Evolutionary conservation across 2,888 invertebrate species (phyloP), one percentile per base, ranked within the genome.

Genomic region (Xylophagus ater): DNA sequence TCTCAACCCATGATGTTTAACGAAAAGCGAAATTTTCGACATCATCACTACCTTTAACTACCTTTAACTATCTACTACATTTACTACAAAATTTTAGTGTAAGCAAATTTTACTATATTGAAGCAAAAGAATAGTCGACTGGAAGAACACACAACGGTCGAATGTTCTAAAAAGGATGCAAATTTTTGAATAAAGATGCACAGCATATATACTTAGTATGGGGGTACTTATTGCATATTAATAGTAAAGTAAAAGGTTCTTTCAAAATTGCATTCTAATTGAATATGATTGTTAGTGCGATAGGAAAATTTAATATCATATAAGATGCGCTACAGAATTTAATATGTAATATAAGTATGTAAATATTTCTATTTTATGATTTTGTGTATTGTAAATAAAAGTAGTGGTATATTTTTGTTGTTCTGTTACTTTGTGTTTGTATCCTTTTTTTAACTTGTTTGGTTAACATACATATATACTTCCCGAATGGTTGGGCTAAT

Each of bases 231-330:
- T 5, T n/a, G 5, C 4, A 10, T 10, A 10, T 13, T 26, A 6
- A n/a, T n/a, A 10, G 3, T 26, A 17, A 33, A 29, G 29, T 42
- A 30, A 29, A 38, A 26, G 9, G 23, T 18, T 28, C 37, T 42
- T 38, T 30, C 30, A 31, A 38, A 42, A 42, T 38, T 38, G 38
- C 34, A 34, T 38, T 34, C 42, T 42, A 42, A 42, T 42, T 42
- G 42, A 42, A 42, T 38, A 38, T 42, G 42, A 42, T 42, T 34
- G 38, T n/a, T 25, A 35, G 19, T 7, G 34, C 28, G 20, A 38
- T 24, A 38, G 23, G 8, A 20, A 10, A 18, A 14, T 17, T 17
- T 12, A 35, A 13, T 9, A 26, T n/a, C 17, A 35, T 28, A 35
- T 26, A 35, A 26, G 35, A 12, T 19, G 12, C 15, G 15, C 19